These are phyloP conservation scores for Trogon surrucura DNA, from an alignment of 2,113 vertebrate species.

Conservation along the genomic window DNA sequence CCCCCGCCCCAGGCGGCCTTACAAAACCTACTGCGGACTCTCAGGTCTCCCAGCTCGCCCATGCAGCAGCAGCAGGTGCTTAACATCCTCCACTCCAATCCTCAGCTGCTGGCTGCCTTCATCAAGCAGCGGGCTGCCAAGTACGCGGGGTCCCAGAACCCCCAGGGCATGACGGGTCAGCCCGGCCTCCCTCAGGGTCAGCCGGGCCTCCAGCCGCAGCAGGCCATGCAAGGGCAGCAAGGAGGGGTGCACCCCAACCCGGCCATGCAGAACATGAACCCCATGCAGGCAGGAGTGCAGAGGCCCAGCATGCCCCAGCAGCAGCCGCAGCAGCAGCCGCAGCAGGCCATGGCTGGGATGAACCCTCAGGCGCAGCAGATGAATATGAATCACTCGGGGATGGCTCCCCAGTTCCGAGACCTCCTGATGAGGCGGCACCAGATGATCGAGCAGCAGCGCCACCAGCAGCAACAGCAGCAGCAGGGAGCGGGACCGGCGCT, in stretches of 20 bases:
- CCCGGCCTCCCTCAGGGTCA: constrained; percentile 77
- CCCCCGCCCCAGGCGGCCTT: constrained; percentile 86
- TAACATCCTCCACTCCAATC: constrained; percentile 97
- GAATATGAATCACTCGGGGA: constrained; percentile 82
- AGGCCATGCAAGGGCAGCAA: constrained; percentile 77
- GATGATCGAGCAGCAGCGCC: constrained; percentile 84
- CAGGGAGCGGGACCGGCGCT: constrained; percentile 69
- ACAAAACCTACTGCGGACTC: constrained; percentile 83
- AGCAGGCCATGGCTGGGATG: constrained; percentile 79
- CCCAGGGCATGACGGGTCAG: constrained; percentile 76
- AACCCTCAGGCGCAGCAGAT: constrained; percentile 82
- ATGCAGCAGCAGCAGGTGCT: constrained; percentile 95
- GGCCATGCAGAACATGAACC: constrained; percentile 80
- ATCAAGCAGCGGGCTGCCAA: constrained; percentile 94
- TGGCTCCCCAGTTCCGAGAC: constrained; percentile 89
- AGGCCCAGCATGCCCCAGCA: constrained; percentile 78
- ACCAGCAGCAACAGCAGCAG: constrained; percentile 81
- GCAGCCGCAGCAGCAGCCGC: constrained; percentile 69
- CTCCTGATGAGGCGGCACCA: constrained; percentile 87
- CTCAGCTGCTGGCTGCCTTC: constrained; percentile 95
- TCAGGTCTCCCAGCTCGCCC: constrained; percentile 86
- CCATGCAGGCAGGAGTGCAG: constrained; percentile 77
- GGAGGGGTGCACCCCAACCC: constrained; percentile 76
- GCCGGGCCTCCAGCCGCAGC: constrained; percentile 73
- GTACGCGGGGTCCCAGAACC: constrained; percentile 83